Evolutionary conservation across 2,888 invertebrate species (phyloP).

Genomic region (Drosophila recens): DNA sequence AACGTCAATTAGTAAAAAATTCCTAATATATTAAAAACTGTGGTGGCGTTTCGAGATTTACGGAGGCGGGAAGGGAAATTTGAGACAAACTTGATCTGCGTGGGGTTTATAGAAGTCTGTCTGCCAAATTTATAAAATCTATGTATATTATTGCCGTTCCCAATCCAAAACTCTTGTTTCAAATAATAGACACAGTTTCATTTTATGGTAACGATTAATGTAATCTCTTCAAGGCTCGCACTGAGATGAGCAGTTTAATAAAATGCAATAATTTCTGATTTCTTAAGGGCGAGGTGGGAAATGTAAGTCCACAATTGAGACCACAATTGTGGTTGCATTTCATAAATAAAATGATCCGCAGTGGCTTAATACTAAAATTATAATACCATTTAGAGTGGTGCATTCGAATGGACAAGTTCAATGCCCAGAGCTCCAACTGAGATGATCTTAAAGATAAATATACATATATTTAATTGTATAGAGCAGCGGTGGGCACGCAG

Average conservation of each 20-base stretch:
- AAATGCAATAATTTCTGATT: constrained; percentile 30
- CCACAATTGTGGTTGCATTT: constrained; percentile 4
- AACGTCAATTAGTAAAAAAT: no score
- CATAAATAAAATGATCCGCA: constrained; percentile 41
- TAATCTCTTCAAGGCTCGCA: constrained; percentile 63
- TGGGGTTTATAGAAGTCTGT: no score
- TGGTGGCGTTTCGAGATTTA: no score
- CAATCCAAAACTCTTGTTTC: no score
- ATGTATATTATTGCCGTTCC: no score
- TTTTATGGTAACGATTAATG: constrained; percentile 70
- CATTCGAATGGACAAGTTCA: constrained; percentile 14
- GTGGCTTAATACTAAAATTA: constrained; percentile 57
- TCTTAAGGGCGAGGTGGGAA: constrained; percentile 8
- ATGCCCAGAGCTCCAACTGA: constrained; percentile 20
- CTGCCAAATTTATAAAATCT: no score
- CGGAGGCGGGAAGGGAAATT: no score
- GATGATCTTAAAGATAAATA: constrained; percentile 22
- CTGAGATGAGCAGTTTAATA: constrained; percentile 31
- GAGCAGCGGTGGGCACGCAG: neutral
- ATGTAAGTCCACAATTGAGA: constrained; percentile 14
- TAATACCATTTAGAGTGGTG: constrained; percentile 48
- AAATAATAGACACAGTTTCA: constrained; percentile 1
- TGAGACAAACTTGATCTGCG: no score
- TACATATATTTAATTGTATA: neutral
- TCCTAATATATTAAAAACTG: no score